A percentile compares a stretch with the other conserved stretches of the same genome.
Conservation (phyloP, 2,888 invertebrate species). For the Anoncus sp. region DNA sequence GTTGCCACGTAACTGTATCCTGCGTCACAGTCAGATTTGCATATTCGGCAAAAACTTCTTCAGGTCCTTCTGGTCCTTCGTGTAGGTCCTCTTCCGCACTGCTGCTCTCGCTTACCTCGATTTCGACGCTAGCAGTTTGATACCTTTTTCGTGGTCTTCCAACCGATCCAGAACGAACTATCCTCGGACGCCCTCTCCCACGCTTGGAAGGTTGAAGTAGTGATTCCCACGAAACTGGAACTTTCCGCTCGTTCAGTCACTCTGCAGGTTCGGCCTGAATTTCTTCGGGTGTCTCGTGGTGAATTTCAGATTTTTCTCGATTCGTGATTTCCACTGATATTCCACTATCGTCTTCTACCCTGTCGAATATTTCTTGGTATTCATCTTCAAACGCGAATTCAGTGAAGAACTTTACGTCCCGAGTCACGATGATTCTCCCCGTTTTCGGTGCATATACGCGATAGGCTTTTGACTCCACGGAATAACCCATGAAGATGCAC, state of each 20-base stretch:
- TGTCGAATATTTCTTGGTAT: too few relatives aligned
- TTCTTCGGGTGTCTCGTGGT: too few relatives aligned
- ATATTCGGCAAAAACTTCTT: slow-evolving; percentile 19
- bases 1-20: slow-evolving; percentile 32
- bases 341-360: too few relatives aligned
- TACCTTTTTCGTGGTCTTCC: slow-evolving; percentile 43
- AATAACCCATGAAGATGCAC: slow-evolving; percentile 49
- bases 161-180: slow-evolving; percentile 29
- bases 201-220: slow-evolving; percentile 24
- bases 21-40: slow-evolving; percentile 33
- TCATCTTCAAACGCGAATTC: too few relatives aligned
- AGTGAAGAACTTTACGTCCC: too few relatives aligned
- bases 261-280: neutral
- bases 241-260: slow-evolving; percentile 23
- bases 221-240: slow-evolving; percentile 24
- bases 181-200: slow-evolving; percentile 40
- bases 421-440: too few relatives aligned
- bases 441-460: slow-evolving; percentile 15
- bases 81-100: neutral
- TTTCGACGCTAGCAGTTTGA: slow-evolving; percentile 3
- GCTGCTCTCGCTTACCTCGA: neutral
- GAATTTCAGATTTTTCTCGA: too few relatives aligned
- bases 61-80: neutral
- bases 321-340: too few relatives aligned
- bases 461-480: slow-evolving; percentile 46